phyloP scores from a whole-genome alignment of 2,113 vertebrate genomes.

The Marmota monax region DNA sequence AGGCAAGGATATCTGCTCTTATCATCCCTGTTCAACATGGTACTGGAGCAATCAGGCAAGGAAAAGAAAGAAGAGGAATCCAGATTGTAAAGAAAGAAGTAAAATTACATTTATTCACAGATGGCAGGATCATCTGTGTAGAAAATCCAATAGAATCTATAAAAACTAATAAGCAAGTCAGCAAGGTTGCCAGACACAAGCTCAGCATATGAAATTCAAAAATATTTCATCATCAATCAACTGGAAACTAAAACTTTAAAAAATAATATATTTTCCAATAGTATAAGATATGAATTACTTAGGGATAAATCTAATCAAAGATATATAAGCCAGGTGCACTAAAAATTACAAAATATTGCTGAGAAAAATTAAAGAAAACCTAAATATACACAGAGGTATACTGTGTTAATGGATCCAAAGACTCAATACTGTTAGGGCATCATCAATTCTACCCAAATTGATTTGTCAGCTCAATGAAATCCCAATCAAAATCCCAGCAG shows the following conservation, averaged over 20 bases:
- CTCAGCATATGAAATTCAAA: not conserved
- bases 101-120: not conserved
- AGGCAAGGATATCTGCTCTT: not conserved
- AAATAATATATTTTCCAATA: not conserved
- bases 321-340: not conserved
- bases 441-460: not conserved
- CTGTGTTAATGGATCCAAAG: not conserved
- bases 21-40: not conserved
- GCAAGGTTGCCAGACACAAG: not conserved
- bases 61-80: not conserved
- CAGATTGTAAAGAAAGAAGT: not conserved
- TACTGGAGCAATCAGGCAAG: not conserved
- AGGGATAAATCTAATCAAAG: not conserved
- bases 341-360: constrained; percentile 10
- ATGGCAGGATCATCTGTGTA: not conserved
- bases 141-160: constrained; percentile 3
- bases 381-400: not conserved
- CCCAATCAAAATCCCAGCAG: not conserved
- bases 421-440: not conserved
- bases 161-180: not conserved
- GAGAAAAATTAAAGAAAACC: constrained; percentile 8
- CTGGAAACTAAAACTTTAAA: constrained; percentile 28
- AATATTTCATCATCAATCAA: not conserved
- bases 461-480: not conserved
- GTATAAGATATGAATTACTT: constrained; percentile 5